Evolutionary conservation across 1,140 invertebrate genomes (phyloP).

Genomic region (Heliconius nattereri): DNA sequence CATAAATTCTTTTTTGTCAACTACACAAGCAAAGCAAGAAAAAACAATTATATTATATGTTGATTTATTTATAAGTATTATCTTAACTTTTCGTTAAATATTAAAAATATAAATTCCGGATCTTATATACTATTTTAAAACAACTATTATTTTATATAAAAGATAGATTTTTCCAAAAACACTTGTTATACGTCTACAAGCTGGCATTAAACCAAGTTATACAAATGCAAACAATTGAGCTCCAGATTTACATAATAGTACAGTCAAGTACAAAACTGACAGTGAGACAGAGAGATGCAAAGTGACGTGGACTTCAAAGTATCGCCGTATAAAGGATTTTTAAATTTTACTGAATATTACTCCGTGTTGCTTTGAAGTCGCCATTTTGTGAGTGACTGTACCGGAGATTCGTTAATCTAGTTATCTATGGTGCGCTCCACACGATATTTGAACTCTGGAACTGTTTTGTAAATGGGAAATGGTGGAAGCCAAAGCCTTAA

Average conservation of each 20-base stretch:
- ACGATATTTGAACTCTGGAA: slow-evolving; percentile 28
- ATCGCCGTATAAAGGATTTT: slow-evolving; percentile 25
- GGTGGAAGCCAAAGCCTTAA: slow-evolving; percentile 32
- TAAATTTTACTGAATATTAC: slow-evolving; percentile 24
- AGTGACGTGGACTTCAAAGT: slow-evolving; percentile 33
- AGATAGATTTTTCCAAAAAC: not conserved
- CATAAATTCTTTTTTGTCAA: too few species aligned
- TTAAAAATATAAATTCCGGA: too few species aligned
- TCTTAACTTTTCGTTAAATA: too few species aligned
- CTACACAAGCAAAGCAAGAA: too few species aligned
- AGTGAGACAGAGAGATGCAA: slow-evolving; percentile 35
- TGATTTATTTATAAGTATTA: too few species aligned
- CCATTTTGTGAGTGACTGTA: slow-evolving; percentile 31
- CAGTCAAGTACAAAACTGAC: slow-evolving; percentile 29
- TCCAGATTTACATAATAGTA: slow-evolving; percentile 37
- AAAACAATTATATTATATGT: too few species aligned
- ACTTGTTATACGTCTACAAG: not conserved
- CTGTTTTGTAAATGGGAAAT: slow-evolving; percentile 36
- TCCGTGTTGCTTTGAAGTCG: slow-evolving; percentile 27
- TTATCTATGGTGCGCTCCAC: slow-evolving; percentile 25
- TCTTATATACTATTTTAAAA: too few species aligned
- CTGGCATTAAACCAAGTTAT: slow-evolving; percentile 27
- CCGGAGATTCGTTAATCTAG: slow-evolving; percentile 32
- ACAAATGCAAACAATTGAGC: slow-evolving; percentile 37
- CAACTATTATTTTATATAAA: not conserved